Base-by-base conservation (phyloP, 92 coral and sea anemone species). In the Scolanthus callimorphus region DNA sequence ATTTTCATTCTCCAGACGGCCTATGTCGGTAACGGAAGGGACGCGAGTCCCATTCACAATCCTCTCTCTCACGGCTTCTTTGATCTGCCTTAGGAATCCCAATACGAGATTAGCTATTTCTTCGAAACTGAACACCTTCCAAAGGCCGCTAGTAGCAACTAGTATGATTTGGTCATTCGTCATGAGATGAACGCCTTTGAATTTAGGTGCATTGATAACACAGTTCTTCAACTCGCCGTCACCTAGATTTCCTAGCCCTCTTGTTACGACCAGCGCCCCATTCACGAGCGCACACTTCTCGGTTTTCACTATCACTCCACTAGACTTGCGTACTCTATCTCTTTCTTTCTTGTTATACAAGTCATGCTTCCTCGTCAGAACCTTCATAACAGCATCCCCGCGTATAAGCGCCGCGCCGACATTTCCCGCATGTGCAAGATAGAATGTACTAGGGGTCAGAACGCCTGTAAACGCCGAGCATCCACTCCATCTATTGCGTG, bases 381-480 rank as follows among this genome's bases (percentile, higher is more conserved):
- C 85, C 6, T 91, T 87, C 4, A 85, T 79, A 25, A 90, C 60
- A 50, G 79, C 86, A 66, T 81, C 78, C 48, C 67, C 84, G 15
- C 97, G 84, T 17, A 94, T 28, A 55, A 94, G 60, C 24, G 89
- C 57, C 24, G 90, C 99, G 59, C 86, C 89, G 48, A 89, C 91
- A 51, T 79, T 81, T 29, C 99, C 96, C 39, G 76, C 86, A 58
- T 84, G 80, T n/a, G 97, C 96, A 4, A 88, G 44, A 47, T 73
- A 91, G 52, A 90, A 88, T 74, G 57, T 67, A 51, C 81, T 76
- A 11, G 39, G 63, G 13, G 91, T 70, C 61, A 91, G 67, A 26
- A 91, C 68, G 69, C 96, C 88, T 67, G 97, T 88, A 62, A 88
- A 79, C 15, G 96, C 97, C 19, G 97, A 91, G 94, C 97, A 91